Percentiles rank a stretch among this genome's conserved stretches.
Conservation (phyloP, 2,888 invertebrate species). For the Lobophora halterata region DNA sequence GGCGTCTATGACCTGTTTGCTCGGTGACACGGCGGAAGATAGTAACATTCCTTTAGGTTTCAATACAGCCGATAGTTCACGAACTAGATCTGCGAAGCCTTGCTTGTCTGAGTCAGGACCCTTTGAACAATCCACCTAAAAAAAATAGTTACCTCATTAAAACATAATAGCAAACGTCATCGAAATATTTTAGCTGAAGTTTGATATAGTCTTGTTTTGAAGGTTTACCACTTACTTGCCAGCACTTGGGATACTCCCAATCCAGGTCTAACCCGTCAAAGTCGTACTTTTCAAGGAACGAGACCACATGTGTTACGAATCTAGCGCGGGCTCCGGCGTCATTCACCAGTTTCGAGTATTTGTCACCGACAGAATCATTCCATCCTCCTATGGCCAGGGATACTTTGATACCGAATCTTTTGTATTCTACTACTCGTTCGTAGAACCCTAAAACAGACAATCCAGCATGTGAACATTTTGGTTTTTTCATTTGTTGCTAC, state of each 20-base stretch:
- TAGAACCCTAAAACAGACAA: slow-evolving; percentile 85
- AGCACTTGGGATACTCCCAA: slow-evolving; percentile 96
- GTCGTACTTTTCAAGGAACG: slow-evolving; percentile 88
- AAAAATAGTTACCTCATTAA: slow-evolving; percentile 13
- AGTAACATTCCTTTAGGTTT: slow-evolving; percentile 85
- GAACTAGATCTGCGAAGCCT: slow-evolving; percentile 87
- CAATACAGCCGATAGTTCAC: slow-evolving; percentile 85
- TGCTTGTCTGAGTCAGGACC: slow-evolving; percentile 92
- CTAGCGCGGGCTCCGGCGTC: slow-evolving; percentile 85
- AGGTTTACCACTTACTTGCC: slow-evolving; percentile 80
- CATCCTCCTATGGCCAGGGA: slow-evolving; percentile 96
- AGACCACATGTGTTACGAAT: slow-evolving; percentile 87
- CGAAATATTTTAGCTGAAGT: background rate
- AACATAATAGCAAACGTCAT: background rate
- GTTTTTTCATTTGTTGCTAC: slow-evolving; percentile 2
- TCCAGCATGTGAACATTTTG: background rate
- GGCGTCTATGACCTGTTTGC: slow-evolving; percentile 92
- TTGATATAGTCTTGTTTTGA: background rate
- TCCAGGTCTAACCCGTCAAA: slow-evolving; percentile 97
- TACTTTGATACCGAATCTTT: slow-evolving; percentile 90
- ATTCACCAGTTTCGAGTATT: slow-evolving; percentile 92
- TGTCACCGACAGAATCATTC: slow-evolving; percentile 95
- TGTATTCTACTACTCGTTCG: slow-evolving; percentile 89
- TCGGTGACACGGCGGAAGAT: slow-evolving; percentile 93
- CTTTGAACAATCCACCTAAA: slow-evolving; percentile 90